A percentile compares a stretch with the other conserved stretches of the same genome.
phyloP scores from a whole-genome alignment of 2,888 invertebrate species.

The Phengaris arion region DNA sequence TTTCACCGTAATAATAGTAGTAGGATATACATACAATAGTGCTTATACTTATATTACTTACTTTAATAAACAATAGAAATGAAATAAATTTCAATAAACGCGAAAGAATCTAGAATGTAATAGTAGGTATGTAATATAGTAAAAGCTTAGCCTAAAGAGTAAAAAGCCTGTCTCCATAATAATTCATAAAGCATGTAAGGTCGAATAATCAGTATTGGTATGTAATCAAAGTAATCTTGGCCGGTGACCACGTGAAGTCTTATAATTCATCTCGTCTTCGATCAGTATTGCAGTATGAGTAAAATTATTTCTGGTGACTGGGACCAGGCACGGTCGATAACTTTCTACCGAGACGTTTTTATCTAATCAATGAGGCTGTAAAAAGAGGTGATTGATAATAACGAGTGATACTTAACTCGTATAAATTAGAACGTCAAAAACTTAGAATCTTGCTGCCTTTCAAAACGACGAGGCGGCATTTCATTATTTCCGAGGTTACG shows the following conservation, averaged over 20 bases:
- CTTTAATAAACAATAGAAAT: too few relatives aligned
- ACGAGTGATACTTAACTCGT: not conserved
- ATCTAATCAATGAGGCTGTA: not conserved
- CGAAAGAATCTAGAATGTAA: too few relatives aligned
- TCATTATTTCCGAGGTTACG: constrained; percentile 25
- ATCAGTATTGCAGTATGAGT: not conserved
- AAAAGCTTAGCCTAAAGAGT: too few relatives aligned
- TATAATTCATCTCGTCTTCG: not conserved
- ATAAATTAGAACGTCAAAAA: constrained; percentile 25
- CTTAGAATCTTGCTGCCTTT: constrained; percentile 24
- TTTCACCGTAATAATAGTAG: too few relatives aligned
- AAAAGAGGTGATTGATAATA: constrained; percentile 3
- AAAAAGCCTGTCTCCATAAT: too few relatives aligned
- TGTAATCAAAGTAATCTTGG: not conserved
- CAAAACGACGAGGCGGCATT: constrained; percentile 26
- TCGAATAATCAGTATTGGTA: too few relatives aligned
- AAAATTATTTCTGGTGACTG: not conserved
- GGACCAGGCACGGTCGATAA: not conserved
- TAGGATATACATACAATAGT: too few relatives aligned
- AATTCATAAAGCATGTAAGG: not conserved
- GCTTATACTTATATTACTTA: too few relatives aligned
- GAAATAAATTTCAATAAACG: too few relatives aligned
- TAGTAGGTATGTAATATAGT: too few relatives aligned
- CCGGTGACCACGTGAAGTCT: not conserved
- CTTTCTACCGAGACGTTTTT: not conserved